Conservation (phyloP, 2,113 vertebrate species). For the Morone saxatilis region DNA sequence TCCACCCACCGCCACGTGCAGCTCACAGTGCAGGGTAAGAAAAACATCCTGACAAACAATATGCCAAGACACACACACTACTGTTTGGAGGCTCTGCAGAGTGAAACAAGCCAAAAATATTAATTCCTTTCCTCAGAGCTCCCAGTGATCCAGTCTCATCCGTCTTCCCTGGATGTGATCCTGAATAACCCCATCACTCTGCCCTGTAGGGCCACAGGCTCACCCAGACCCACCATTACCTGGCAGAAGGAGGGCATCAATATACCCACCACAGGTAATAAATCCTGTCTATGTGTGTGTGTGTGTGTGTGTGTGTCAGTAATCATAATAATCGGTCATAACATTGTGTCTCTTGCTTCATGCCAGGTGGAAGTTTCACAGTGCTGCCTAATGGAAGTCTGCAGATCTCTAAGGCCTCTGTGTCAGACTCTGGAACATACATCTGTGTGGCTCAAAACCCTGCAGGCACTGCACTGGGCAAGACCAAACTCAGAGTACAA, state of each 20-base stretch:
- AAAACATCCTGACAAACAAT: neutral
- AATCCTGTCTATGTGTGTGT: neutral
- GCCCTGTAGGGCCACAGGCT: slow-evolving; percentile 91
- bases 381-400: slow-evolving; percentile 90
- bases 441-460: slow-evolving; percentile 96
- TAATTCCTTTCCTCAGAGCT: slow-evolving; percentile 82
- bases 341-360: neutral
- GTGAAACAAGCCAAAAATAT: too few species aligned
- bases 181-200: slow-evolving; percentile 90
- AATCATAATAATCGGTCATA: neutral
- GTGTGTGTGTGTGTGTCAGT: neutral
- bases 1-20: slow-evolving; percentile 88
- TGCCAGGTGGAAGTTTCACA: slow-evolving; percentile 85
- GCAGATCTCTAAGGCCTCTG: slow-evolving; percentile 88
- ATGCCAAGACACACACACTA: neutral
- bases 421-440: slow-evolving; percentile 92
- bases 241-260: slow-evolving; percentile 99
- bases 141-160: slow-evolving; percentile 90
- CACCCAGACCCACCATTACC: slow-evolving; percentile 89
- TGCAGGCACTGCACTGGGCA: slow-evolving; percentile 94
- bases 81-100: neutral
- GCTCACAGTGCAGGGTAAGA: slow-evolving; percentile 92
- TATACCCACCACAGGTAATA: slow-evolving; percentile 88
- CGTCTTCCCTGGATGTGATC: slow-evolving; percentile 88
- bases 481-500: slow-evolving; percentile 95